Base-by-base conservation (phyloP, 2,113 vertebrate species). In the Hippolais icterina region DNA sequence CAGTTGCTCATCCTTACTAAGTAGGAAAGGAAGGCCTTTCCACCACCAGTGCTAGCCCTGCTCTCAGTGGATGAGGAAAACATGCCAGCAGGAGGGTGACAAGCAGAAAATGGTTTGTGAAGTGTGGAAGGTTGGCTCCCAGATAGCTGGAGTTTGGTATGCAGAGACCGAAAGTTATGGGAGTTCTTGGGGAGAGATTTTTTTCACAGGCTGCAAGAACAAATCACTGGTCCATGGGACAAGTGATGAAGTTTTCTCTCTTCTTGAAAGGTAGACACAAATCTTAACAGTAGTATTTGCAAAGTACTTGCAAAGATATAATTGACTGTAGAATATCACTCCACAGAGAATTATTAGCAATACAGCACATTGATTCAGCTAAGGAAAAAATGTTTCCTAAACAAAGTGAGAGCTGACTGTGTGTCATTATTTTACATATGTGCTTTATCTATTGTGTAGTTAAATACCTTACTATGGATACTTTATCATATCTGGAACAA, bases 401-500 rank as follows among this genome's bases (percentile, higher is more conserved):
- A 88, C 13, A 63, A 94, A 39, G 57, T 53, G 44, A 63, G 70
- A 84, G 18, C 8, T 89, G 91, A 78, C 86, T 63, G 37, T 80
- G 60, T 92, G 69, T 94, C 87, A 76, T 76, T 71, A 57, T 72
- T 96, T 53, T 65, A 63, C 23, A 6, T 72, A 74, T 68, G 66
- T 89, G 8, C 46, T 75, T 94, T 56, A 87, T 92, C 60, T 92
- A 33, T 76, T 91, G 66, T 89, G 46, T 93, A 84, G 49, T 63
- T 74, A 59, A 59, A 78, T 91, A 76, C 53, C 25, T 95, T 53
- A 15, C 78, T 50, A 12, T 61, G 49, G 83, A 76, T 49, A 87
- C 33, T 95, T 92, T 85, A 28, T 94, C 82, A 91, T 84, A 89
- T 91, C 77, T 96, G 84, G 95, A 93, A 79, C 57, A 89, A 89